Conservation (phyloP, 92 coral and sea anemone species). For the Parazoanthus atlanticus region DNA sequence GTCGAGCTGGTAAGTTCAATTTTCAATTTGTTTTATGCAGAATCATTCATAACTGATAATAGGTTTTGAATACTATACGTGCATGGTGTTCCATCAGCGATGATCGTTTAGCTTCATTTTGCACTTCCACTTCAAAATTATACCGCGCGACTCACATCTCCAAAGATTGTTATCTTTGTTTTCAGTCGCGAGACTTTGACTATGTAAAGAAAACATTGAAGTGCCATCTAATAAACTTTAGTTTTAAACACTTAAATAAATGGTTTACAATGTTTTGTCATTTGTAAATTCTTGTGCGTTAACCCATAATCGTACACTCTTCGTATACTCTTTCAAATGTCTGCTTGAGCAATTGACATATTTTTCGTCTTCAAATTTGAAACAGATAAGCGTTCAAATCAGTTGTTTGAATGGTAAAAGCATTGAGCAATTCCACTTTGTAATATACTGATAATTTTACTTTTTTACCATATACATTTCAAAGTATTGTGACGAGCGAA, state of each 20-base stretch:
- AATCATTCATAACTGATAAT: not conserved
- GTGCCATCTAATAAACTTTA: not conserved
- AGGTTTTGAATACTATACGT: no score
- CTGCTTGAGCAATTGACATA: not conserved
- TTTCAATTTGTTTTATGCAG: not conserved
- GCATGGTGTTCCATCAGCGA: not conserved
- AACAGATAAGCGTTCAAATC: not conserved
- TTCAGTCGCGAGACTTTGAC: not conserved
- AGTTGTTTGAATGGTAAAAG: not conserved
- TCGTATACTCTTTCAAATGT: not conserved
- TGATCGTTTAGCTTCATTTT: not conserved
- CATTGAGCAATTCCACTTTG: not conserved
- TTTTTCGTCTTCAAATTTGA: not conserved
- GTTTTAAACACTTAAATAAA: no score
- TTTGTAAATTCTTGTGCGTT: not conserved
- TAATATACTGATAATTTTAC: no score
- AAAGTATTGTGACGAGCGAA: not conserved
- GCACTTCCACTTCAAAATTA: not conserved
- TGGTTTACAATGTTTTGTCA: no score
- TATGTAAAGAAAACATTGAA: not conserved
- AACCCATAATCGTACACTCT: not conserved
- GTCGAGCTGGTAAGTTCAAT: not conserved
- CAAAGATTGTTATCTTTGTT: not conserved
- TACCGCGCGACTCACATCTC: not conserved
- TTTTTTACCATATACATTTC: not conserved